Conservation (phyloP, 2,888 invertebrate genomes). For the Agrotis segetum region DNA sequence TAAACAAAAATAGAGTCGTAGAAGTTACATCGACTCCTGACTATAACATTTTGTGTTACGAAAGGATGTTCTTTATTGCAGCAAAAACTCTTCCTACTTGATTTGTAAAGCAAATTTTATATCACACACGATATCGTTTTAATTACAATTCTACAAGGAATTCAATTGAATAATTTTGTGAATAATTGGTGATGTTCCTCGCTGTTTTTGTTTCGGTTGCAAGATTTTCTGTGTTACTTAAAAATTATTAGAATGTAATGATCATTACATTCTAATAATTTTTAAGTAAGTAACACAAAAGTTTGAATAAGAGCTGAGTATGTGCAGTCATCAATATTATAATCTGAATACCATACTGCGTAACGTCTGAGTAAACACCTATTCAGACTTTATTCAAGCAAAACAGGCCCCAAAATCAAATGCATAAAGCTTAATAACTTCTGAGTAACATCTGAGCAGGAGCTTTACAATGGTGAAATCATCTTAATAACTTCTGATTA, state of each 20-base stretch:
- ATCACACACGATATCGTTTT: conserved; percentile 11
- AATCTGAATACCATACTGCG: no score
- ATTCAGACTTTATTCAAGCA: no score
- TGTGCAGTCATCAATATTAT: no score
- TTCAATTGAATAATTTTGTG: neutral
- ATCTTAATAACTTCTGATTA: no score
- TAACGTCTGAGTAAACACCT: no score
- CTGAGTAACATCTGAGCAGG: no score
- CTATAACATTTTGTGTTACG: neutral
- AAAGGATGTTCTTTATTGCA: conserved; percentile 2
- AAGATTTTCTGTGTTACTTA: neutral
- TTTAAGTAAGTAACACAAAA: no score
- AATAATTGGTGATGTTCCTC: neutral
- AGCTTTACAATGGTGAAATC: no score
- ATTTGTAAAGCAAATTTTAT: conserved; percentile 25
- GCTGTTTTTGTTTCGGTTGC: neutral
- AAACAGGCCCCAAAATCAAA: no score
- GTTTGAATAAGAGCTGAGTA: no score
- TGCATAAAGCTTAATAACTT: no score
- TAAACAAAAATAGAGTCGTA: neutral
- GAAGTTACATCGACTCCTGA: neutral
- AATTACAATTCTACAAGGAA: conserved; percentile 23
- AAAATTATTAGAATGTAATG: neutral
- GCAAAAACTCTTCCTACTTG: conserved; percentile 20
- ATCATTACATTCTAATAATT: no score